Base-by-base conservation (phyloP, 2,888 invertebrate species). In the Ganaspis brasiliensis region DNA sequence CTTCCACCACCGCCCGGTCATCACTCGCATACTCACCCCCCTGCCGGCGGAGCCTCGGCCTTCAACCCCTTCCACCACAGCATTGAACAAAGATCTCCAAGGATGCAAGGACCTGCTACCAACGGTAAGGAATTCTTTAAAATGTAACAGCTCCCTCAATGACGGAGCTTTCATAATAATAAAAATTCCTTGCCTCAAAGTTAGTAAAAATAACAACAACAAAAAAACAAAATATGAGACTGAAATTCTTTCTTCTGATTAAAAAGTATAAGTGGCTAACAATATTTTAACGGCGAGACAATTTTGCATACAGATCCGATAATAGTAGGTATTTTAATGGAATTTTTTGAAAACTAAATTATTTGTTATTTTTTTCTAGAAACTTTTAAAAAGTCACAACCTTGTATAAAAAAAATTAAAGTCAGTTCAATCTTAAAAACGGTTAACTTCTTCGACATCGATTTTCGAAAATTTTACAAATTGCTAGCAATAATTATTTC, bases 51-150 rank as follows among this genome's bases (percentile, higher is more conserved):
- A 56, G 88, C 89, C 70, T 91, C 91, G 74, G 91, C 91, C 74
- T 91, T 91, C 83, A 91, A 91, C 80, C 91, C 91, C 78, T 91
- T 91, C 79, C 91, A 91, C 79, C 91, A 91, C 72, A 86, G 87
- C 52, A 89, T 90, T 78, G 91, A 91, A 77, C 90, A 91, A 79
- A 88, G 91, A 84, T 91, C 91, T 49, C 91, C 91, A 57, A 87
- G 90, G 80, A 78, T 91, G 67, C 85, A 91, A 72, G 87, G 81
- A 77, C 85, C 88, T 4, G 70, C 84, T 52, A 79, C 82, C 72
- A 85, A 85, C 72, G 88, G 88, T 89, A 79, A 83, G 84, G 21
- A 67, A 70, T 26, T 67, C 67, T 55, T 1, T 3, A 19, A 40
- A 0, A 63, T 40, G 14, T 21, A 67, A 67, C 40, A 45, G n/a